Percentiles rank a stretch among this genome's conserved stretches.
Conservation (phyloP, 1,140 invertebrate genomes). For the Mamestra configurata region DNA sequence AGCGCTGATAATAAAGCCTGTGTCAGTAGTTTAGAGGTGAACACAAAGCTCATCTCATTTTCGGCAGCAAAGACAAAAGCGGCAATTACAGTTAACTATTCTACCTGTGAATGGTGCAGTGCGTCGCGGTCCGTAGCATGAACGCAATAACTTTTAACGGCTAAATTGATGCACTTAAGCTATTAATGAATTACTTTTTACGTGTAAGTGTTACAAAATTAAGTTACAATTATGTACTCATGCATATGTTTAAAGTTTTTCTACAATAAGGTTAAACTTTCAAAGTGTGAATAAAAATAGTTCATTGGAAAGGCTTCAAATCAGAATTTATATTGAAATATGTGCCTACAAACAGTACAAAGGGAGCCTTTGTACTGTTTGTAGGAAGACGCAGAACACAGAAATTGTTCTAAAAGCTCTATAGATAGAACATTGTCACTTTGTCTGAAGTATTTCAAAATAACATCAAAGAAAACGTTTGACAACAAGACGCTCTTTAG, state of each 20-base stretch:
- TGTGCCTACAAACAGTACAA: too few species aligned
- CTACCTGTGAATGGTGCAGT: conserved; percentile 44
- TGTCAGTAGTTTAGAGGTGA: conserved; percentile 66
- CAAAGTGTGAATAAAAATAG: background rate
- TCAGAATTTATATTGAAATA: too few species aligned
- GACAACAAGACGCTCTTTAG: background rate
- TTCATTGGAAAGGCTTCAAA: too few species aligned
- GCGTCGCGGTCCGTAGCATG: conserved; percentile 45
- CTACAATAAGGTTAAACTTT: too few species aligned
- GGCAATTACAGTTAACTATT: conserved; percentile 80
- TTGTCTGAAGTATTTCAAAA: too few species aligned
- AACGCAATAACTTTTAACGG: conserved; percentile 44
- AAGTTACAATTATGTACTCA: background rate
- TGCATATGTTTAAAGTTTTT: background rate
- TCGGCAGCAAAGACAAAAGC: conserved; percentile 81
- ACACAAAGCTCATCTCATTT: conserved; percentile 78
- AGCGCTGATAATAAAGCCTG: conserved; percentile 58
- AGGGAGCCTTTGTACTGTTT: too few species aligned
- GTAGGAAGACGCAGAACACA: too few species aligned
- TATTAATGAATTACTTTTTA: conserved; percentile 40
- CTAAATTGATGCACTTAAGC: conserved; percentile 30
- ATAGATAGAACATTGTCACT: too few species aligned
- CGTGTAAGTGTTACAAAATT: conserved; percentile 1
- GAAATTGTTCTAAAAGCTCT: too few species aligned
- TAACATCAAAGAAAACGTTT: too few species aligned